Base-by-base conservation (phyloP, 2,797 vertebrate genomes). In the Anas bahamensis region DNA sequence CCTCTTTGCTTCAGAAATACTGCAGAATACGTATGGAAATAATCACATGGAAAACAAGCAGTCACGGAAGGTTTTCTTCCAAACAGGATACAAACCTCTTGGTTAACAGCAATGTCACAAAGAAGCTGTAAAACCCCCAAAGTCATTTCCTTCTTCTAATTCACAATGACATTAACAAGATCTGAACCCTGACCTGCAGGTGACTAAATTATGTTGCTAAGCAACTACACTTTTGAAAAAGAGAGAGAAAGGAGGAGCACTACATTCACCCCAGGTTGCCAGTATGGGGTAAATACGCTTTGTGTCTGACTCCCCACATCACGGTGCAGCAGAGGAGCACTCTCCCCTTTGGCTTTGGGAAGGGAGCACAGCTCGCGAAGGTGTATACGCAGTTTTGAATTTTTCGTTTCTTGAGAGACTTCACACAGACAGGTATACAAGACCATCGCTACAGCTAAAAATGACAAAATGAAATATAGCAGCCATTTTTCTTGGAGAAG, bases 381-480 rank as follows among this genome's bases (percentile, higher is more conserved):
- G 33, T 76, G 23, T 37, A 42, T 28, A 24, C 0, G 2, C 64
- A 81, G 14, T 5, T 74, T 75, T 18, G 21, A 35, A 17, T n/a
- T 81, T 52, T 39, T 41, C 29, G 80, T 48, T 76, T 56, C 83
- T 28, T n/a, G 19, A 48, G 95, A 93, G 86, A 88, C 71, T 86
- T 31, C 73, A 59, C 53, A 21, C 53, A 86, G 85, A 80, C 37
- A 94, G 94, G 88, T 97, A 81, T 56, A 97, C 92, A 97, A 96
- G 96, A 97, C 95, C 96, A 92, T 92, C 74, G 94, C 97, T 95
- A 79, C 89, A 97, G 95, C 92, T 97, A 94, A 97, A 98, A 98
- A 91, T 98, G 97, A 97, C 97, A 98, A 93, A 60, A 96, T 98
- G 96, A 98, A 98, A 98, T 98, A 98, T 97, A 97, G 95, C 95